These are phyloP conservation scores for Atherinomorus stipes DNA, from an alignment of 2,113 vertebrate genomes.

Conservation along the genomic window DNA sequence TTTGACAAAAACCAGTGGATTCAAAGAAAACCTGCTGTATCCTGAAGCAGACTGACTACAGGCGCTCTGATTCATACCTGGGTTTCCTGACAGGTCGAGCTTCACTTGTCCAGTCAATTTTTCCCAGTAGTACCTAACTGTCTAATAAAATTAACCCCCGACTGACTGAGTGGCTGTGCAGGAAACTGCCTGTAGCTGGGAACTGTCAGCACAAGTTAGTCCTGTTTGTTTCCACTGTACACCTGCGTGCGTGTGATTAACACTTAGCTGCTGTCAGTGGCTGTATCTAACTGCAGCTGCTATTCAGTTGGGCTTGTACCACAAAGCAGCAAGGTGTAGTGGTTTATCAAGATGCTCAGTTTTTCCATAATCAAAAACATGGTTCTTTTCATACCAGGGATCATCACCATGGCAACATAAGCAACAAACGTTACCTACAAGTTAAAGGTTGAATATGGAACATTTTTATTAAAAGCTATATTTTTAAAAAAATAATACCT, in stretches of 20 bases:
- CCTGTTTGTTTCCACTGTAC: not conserved
- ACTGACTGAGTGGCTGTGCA: not conserved
- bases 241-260: not conserved
- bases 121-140: constrained; percentile 2
- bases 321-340: too few relatives aligned
- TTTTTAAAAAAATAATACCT: too few relatives aligned
- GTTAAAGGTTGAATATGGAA: too few relatives aligned
- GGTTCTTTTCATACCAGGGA: too few relatives aligned
- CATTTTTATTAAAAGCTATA: too few relatives aligned
- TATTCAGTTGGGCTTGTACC: not conserved
- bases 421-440: too few relatives aligned
- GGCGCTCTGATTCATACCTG: not conserved
- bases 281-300: constrained; percentile 17
- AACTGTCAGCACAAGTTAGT: constrained; percentile 38
- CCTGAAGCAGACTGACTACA: not conserved
- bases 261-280: constrained; percentile 10
- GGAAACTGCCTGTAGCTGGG: constrained; percentile 29
- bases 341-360: too few relatives aligned
- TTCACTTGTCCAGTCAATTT: constrained; percentile 33
- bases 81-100: constrained; percentile 12
- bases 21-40: not conserved
- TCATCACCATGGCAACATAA: too few relatives aligned
- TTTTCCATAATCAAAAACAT: too few relatives aligned
- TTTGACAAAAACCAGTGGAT: too few relatives aligned
- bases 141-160: constrained; percentile 30